phyloP scores from a whole-genome alignment of 1,140 invertebrate species.

The Trissolcus basalis region DNA sequence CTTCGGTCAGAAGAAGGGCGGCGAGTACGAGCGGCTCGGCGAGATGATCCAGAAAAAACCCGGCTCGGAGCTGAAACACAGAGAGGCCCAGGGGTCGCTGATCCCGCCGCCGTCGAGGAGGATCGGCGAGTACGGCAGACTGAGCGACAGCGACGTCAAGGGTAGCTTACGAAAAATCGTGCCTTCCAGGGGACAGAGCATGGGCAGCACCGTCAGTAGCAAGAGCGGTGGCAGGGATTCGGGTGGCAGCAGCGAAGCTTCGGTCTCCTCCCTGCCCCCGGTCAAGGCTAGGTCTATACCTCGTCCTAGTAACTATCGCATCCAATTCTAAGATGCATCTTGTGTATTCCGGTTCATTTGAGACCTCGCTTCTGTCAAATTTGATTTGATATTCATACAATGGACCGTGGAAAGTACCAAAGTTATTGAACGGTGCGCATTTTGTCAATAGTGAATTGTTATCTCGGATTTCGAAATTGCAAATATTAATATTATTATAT shows the following conservation, averaged over 20 bases:
- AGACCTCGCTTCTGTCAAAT: background rate
- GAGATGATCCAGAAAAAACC: constrained; percentile 66
- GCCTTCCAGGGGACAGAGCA: constrained; percentile 65
- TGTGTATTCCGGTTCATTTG: constrained; percentile 47
- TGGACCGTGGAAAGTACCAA: too few species aligned
- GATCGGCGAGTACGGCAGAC: constrained; percentile 78
- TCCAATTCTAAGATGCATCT: constrained; percentile 79
- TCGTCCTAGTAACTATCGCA: constrained; percentile 81
- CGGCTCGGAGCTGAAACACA: constrained; percentile 66
- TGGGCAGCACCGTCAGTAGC: constrained; percentile 74
- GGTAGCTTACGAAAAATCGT: constrained; percentile 63
- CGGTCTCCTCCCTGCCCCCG: constrained; percentile 79
- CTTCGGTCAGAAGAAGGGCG: constrained; percentile 65
- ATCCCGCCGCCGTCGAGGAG: constrained; percentile 78
- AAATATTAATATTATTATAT: constrained; percentile 37
- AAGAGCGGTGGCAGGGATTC: constrained; percentile 76
- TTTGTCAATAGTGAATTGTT: too few species aligned
- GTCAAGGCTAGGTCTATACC: constrained; percentile 77
- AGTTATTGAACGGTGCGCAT: too few species aligned
- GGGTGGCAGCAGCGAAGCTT: constrained; percentile 78
- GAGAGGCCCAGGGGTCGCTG: constrained; percentile 77
- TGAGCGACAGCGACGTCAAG: constrained; percentile 77
- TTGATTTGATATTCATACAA: too few species aligned
- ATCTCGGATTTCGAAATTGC: too few species aligned
- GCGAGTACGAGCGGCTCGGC: constrained; percentile 70